These are phyloP conservation scores for Brassicogethes aeneus DNA, from an alignment of 2,888 invertebrate genomes.

Conservation along the genomic window DNA sequence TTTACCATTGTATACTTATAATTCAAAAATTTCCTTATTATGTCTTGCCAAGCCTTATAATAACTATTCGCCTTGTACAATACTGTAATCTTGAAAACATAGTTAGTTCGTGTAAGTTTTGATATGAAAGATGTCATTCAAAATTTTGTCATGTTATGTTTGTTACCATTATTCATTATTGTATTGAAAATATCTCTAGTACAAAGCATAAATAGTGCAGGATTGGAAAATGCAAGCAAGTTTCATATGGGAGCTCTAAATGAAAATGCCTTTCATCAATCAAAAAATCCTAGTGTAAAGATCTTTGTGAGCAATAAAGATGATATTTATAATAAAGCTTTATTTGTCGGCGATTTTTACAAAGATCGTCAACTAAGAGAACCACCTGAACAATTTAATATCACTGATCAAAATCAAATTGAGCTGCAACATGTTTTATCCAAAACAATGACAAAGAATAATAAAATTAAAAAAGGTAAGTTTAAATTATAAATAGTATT, in stretches of 20 bases:
- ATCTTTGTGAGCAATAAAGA: constrained; percentile 20
- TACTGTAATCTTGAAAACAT: constrained; percentile 6
- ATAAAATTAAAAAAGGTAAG: no score
- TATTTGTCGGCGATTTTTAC: constrained; percentile 12
- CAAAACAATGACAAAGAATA: no score
- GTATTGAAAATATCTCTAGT: constrained; percentile 15
- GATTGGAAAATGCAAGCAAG: neutral
- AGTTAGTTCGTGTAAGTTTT: constrained; percentile 13
- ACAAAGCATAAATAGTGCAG: constrained; percentile 16
- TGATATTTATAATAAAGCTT: constrained; percentile 14
- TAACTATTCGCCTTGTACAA: constrained; percentile 2
- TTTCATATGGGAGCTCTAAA: neutral
- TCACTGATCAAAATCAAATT: no score
- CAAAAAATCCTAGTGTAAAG: constrained; percentile 16
- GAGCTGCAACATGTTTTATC: no score
- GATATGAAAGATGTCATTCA: constrained; percentile 11
- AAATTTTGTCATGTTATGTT: constrained; percentile 17
- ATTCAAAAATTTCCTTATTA: neutral
- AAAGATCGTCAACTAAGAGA: constrained; percentile 5
- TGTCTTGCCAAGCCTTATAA: neutral
- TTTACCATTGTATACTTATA: neutral
- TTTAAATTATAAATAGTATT: no score
- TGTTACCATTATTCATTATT: constrained; percentile 12
- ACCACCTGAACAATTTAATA: no score
- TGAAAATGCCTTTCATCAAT: constrained; percentile 13